Evolutionary conservation across 2,888 invertebrate genomes (phyloP), one percentile per base, ranked within the genome.

Genomic region (Drosophila mettleri): DNA sequence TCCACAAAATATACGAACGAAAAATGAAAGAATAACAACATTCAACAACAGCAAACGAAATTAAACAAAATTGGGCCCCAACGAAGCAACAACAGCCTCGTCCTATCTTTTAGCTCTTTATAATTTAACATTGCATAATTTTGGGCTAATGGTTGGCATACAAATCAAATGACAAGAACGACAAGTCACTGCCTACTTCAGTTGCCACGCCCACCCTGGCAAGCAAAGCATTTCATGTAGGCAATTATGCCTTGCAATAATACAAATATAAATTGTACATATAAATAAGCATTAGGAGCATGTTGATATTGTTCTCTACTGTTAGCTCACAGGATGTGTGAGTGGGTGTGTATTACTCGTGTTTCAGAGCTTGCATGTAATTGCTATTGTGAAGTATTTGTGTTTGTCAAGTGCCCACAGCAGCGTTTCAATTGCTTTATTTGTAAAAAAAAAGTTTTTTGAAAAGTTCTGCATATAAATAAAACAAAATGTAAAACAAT

Each of bases 201-300:
- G 12, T 12, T 22, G 55, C 48, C 62, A 61, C 24, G 31, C 62
- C 57, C 57, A 69, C 49, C 14, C 34, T 14, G 9, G 33, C 33
- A 31, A 59, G 59, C 54, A 63, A 52, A 74, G 58, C 52, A 63
- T 69, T 74, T 79, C 51, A 74, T 78, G 79, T 65, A 74, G 64
- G 63, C 75, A 85, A 82, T 82, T 82, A 79, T 77, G 71, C 54
- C 54, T 64, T 64, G 57, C 52, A 62, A 69, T 59, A 73, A 64
- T 43, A 54, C 59, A 64, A 34, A 48, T 41, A 55, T 31, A 38
- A 27, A 54, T 20, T 22, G 31, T 20, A 31, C 6, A 16, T 16
- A 12, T 31, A 38, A 12, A 16, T 7, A 53, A 16, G 1, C 24
- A 41, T 46, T 2, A 64, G 49, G 22, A 49, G n/a, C 18, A 18